phyloP scores from a whole-genome alignment of 2,888 invertebrate species.

The Callyntrura sp. region DNA sequence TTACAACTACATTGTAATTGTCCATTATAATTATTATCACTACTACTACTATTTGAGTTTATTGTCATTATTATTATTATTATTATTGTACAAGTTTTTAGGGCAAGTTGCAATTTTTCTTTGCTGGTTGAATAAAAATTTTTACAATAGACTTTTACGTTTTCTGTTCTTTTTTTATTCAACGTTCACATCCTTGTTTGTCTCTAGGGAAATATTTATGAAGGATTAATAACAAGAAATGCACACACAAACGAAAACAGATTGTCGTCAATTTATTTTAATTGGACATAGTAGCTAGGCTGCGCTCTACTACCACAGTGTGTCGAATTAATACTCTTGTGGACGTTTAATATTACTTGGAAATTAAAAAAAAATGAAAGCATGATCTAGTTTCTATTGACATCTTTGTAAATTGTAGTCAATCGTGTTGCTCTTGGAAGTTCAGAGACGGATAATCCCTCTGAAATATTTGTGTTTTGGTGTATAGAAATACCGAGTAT shows the following conservation, averaged over 20 bases:
- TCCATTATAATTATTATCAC: not conserved
- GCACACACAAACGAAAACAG: too few relatives aligned
- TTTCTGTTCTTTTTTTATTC: not conserved
- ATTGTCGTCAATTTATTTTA: not conserved
- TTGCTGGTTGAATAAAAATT: constrained; percentile 54
- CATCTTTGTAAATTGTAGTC: too few relatives aligned
- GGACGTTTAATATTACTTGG: too few relatives aligned
- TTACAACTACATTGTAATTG: not conserved
- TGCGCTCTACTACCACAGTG: too few relatives aligned
- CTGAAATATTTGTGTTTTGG: too few relatives aligned
- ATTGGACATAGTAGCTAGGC: not conserved
- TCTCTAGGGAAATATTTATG: not conserved
- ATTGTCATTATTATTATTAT: constrained; percentile 20
- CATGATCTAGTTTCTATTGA: too few relatives aligned
- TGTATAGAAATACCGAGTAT: too few relatives aligned
- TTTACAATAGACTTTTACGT: constrained; percentile 38
- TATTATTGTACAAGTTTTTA: constrained; percentile 52
- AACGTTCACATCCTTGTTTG: constrained; percentile 18
- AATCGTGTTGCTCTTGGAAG: too few relatives aligned
- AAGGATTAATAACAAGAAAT: not conserved
- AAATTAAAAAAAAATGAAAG: too few relatives aligned
- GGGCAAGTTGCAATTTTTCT: constrained; percentile 54
- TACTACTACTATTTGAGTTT: not conserved
- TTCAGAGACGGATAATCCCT: too few relatives aligned
- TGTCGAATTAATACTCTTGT: too few relatives aligned